Evolutionary conservation across 1,140 invertebrate species (phyloP).

Genomic region (Heliconius himera): DNA sequence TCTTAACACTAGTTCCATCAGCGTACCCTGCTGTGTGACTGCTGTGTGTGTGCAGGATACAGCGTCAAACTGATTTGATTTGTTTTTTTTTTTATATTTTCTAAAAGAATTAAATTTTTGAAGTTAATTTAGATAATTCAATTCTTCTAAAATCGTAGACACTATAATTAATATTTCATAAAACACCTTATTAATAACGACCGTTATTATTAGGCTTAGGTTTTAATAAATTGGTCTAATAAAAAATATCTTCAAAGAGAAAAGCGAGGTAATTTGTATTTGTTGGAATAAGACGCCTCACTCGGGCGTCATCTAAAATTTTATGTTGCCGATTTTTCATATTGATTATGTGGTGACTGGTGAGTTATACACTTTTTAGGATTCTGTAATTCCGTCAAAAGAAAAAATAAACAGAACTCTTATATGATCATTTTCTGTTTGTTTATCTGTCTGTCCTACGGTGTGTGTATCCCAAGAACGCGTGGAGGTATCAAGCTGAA

Average conservation of each 20-base stretch:
- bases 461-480: too few relatives aligned
- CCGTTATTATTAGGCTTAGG: background rate
- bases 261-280: background rate
- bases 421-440: too few relatives aligned
- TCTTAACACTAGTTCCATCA: too few relatives aligned
- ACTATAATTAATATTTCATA: background rate
- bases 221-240: slow-evolving; percentile 2
- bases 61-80: too few relatives aligned
- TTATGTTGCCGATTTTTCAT: background rate
- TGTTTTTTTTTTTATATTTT: too few relatives aligned
- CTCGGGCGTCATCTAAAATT: slow-evolving; percentile 15
- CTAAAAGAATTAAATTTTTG: background rate
- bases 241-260: slow-evolving; percentile 1
- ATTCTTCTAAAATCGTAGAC: background rate
- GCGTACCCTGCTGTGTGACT: too few relatives aligned
- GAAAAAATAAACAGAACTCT: too few relatives aligned
- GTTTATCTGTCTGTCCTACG: too few relatives aligned
- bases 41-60: too few relatives aligned
- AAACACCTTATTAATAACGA: background rate
- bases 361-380: background rate
- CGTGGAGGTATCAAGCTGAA: too few relatives aligned
- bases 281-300: background rate
- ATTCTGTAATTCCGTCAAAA: too few relatives aligned
- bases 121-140: background rate
- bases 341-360: background rate